Conservation (phyloP, 35 echinoderm and acorn worm genomes). For the Heliocidaris tuberculata region DNA sequence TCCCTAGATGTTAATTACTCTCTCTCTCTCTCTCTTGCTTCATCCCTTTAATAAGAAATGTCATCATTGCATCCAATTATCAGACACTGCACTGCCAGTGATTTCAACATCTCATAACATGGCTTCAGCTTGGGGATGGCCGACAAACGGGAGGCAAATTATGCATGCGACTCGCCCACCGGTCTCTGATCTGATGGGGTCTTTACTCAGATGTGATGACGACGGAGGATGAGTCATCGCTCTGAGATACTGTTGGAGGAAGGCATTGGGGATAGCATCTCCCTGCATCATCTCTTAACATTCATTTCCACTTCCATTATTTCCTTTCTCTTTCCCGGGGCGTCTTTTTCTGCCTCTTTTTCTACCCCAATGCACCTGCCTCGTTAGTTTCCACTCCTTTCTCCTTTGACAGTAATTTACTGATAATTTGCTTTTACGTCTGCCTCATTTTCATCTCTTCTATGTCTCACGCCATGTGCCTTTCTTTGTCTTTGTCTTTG, state of each 20-base stretch:
- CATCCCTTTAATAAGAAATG: not conserved
- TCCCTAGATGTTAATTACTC: not conserved
- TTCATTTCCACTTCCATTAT: not conserved
- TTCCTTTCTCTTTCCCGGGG: not conserved
- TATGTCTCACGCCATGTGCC: not conserved
- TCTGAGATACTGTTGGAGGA: not conserved
- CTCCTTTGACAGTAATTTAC: not conserved
- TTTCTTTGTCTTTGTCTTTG: not conserved
- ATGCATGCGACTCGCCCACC: not conserved
- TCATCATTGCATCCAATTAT: slow-evolving; percentile 4
- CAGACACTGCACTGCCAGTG: not conserved
- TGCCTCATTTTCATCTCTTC: not conserved
- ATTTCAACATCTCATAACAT: not conserved
- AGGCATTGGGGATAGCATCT: not conserved
- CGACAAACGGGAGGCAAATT: not conserved
- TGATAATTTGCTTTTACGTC: not conserved
- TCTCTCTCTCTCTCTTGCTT: not conserved
- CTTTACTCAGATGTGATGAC: not conserved
- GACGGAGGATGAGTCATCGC: not conserved
- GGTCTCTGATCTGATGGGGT: not conserved
- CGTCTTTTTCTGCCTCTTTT: not conserved
- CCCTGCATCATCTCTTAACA: not conserved
- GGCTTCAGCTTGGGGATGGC: not conserved
- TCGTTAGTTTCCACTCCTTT: not conserved
- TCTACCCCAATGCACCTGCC: not conserved